A percentile compares a stretch with the other conserved stretches of the same genome.
phyloP scores from a whole-genome alignment of 2,888 invertebrate genomes.

The Cecidostiba fungosa region DNA sequence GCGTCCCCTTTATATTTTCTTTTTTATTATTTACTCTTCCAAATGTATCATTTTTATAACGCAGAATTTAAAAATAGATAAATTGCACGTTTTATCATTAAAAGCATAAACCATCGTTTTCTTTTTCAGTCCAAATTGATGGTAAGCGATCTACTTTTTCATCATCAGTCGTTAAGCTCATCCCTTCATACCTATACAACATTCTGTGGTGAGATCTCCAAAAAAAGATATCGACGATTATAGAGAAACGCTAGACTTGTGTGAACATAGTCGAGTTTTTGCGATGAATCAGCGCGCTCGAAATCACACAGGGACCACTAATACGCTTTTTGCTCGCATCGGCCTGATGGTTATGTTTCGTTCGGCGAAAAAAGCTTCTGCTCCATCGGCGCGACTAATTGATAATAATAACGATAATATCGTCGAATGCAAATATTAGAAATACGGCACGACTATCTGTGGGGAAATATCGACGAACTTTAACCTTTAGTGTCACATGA shows the following conservation, averaged over 20 bases:
- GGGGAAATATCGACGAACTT: neutral
- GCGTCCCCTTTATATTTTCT: constrained; percentile 44
- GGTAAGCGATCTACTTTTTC: constrained; percentile 36
- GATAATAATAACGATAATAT: constrained; percentile 49
- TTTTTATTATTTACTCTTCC: constrained; percentile 12
- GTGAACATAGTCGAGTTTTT: neutral
- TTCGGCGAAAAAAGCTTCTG: constrained; percentile 12
- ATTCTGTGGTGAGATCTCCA: neutral
- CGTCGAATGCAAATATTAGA: constrained; percentile 27
- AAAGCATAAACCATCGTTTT: neutral
- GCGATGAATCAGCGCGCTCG: neutral
- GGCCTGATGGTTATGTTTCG: neutral
- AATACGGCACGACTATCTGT: neutral
- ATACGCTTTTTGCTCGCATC: constrained; percentile 5
- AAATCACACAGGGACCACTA: constrained; percentile 37
- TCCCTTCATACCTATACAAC: neutral
- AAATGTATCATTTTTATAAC: neutral
- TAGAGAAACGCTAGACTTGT: neutral
- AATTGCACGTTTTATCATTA: neutral
- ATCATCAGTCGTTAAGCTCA: neutral
- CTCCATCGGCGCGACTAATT: constrained; percentile 52
- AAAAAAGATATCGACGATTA: constrained; percentile 7
- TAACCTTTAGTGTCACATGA: neutral
- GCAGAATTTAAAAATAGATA: neutral
- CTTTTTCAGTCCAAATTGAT: neutral